These are phyloP conservation scores for Cyanoderma ruficeps DNA, from an alignment of 2,113 vertebrate species.

Conservation along the genomic window DNA sequence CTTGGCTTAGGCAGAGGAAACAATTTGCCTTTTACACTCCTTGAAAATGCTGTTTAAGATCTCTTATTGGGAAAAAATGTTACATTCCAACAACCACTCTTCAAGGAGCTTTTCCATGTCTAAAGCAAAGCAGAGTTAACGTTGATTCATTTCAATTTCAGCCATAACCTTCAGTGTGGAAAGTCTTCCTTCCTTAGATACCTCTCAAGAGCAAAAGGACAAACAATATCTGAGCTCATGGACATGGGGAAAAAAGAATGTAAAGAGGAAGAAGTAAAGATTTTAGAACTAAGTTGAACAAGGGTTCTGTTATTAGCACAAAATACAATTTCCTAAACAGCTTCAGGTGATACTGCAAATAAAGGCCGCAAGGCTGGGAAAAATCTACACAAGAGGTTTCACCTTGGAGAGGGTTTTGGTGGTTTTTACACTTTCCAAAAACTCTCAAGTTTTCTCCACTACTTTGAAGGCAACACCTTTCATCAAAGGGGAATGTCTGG, in stretches of 20 bases:
- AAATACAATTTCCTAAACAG: neutral
- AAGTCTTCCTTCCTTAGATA: neutral
- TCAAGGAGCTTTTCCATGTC: neutral
- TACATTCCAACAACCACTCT: neutral
- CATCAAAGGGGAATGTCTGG: neutral
- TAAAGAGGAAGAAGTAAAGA: neutral
- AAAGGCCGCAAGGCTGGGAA: neutral
- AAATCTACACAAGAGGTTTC: neutral
- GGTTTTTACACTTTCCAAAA: neutral
- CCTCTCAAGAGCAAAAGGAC: neutral
- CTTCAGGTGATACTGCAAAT: neutral
- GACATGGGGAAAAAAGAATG: neutral
- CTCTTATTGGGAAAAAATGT: neutral
- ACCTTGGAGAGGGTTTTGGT: neutral
- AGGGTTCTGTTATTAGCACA: neutral
- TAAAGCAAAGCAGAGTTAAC: neutral
- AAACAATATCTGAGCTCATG: neutral
- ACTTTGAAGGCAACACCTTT: neutral
- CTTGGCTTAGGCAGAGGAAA: neutral
- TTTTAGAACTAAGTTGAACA: neutral
- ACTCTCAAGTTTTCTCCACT: neutral
- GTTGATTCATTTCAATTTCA: rapidly evolving
- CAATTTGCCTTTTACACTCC: neutral
- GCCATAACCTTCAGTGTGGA: neutral
- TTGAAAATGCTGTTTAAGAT: neutral